phyloP scores from a whole-genome alignment of 2,888 invertebrate species.

The Dicycla oo region DNA sequence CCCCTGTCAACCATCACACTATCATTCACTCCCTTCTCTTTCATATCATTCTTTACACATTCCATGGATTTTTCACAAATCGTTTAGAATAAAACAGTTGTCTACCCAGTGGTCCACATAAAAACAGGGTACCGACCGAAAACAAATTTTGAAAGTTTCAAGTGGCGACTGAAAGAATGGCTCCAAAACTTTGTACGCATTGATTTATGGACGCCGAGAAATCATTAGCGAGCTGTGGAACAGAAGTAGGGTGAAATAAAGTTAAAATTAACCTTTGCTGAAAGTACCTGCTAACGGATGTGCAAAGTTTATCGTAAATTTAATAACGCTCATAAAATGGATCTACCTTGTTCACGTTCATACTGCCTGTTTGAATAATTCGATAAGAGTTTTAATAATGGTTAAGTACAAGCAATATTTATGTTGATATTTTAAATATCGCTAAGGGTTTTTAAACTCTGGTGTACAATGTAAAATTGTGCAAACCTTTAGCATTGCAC shows the following conservation, averaged over 20 bases:
- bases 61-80: no score
- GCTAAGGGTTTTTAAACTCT: background rate
- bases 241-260: conserved; percentile 73
- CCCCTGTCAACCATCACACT: no score
- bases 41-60: no score
- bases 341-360: conserved; percentile 40
- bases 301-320: conserved; percentile 63
- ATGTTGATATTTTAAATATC: background rate
- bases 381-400: background rate
- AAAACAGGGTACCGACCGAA: conserved; percentile 54
- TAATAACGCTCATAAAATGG: conserved; percentile 60
- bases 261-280: conserved; percentile 74
- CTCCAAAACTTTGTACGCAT: conserved; percentile 69
- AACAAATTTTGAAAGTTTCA: conserved; percentile 67
- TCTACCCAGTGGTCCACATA: conserved; percentile 38
- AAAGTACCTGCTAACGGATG: conserved; percentile 65
- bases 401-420: background rate
- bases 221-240: conserved; percentile 74
- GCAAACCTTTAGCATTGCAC: conserved; percentile 96
- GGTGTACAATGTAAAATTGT: background rate
- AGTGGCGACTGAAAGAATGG: conserved; percentile 70
- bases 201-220: conserved; percentile 77
- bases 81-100: conserved; percentile 35
- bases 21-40: no score
- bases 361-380: conserved; percentile 19